A percentile compares a stretch with the other conserved stretches of the same genome.
These are phyloP conservation scores for Sapajus apella DNA, from an alignment of 2,113 vertebrate species.

Conservation along the genomic window DNA sequence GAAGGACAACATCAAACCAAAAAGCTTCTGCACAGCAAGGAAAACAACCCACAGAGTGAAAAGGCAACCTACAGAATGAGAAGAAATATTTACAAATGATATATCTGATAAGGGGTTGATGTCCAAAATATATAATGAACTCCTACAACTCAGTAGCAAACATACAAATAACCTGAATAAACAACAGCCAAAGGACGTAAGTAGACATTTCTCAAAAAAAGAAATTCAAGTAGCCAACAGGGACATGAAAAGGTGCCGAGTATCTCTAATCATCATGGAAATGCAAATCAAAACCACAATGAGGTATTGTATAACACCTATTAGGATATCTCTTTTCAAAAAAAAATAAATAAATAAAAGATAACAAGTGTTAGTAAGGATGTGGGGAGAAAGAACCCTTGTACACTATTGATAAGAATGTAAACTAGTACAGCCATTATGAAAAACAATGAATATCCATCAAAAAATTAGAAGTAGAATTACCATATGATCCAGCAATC, in stretches of 20 bases:
- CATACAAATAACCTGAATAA: background rate
- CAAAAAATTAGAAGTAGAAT: background rate
- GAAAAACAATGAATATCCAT: background rate
- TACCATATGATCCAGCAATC: background rate
- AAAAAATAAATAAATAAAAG: background rate
- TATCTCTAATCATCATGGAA: background rate
- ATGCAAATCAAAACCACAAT: background rate
- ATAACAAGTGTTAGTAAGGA: background rate
- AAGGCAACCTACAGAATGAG: background rate
- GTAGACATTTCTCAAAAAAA: background rate
- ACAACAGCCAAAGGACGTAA: background rate
- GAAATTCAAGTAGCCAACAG: background rate
- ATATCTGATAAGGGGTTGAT: background rate
- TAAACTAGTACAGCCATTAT: background rate
- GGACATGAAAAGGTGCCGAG: background rate
- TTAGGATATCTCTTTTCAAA: background rate
- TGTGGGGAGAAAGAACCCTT: background rate
- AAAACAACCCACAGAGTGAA: background rate
- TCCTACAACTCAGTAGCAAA: background rate
- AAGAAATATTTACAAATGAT: background rate
- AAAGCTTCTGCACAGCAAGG: background rate
- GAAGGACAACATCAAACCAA: background rate
- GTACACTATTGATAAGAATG: background rate
- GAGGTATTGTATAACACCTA: background rate
- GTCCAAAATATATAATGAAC: background rate